These are phyloP conservation scores for Zoanthus sociatus DNA, from an alignment of 92 coral and sea anemone species.

Conservation along the genomic window DNA sequence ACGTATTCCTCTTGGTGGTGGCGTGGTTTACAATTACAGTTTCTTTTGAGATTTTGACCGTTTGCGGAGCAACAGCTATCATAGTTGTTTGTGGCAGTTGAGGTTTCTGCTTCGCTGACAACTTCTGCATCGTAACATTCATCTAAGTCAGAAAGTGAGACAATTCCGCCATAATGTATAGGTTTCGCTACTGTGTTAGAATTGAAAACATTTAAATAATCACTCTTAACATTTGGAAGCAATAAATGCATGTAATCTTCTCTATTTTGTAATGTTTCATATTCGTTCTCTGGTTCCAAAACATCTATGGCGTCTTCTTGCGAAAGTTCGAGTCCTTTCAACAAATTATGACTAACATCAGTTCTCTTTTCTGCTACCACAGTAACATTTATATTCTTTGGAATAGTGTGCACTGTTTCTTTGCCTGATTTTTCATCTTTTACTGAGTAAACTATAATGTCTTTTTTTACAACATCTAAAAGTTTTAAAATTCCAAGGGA, in stretches of 20 bases:
- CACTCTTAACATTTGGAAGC: background rate
- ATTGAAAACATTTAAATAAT: background rate
- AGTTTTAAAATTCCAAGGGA: background rate
- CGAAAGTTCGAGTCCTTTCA: background rate
- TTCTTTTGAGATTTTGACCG: background rate
- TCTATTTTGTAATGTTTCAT: background rate
- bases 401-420: background rate
- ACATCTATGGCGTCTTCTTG: background rate
- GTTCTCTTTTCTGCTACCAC: background rate
- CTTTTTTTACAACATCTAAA: conserved; percentile 4
- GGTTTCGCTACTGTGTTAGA: background rate
- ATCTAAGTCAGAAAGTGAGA: background rate
- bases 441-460: conserved; percentile 4
- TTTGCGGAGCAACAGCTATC: background rate
- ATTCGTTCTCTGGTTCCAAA: conserved; percentile 21
- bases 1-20: background rate
- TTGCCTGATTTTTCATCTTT: background rate
- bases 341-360: background rate
- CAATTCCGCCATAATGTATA: background rate
- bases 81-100: background rate
- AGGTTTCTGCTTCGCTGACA: background rate
- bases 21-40: background rate
- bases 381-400: background rate
- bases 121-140: background rate
- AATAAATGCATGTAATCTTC: background rate